These are phyloP conservation scores for Eulemur rufifrons DNA, from an alignment of 2,113 vertebrate genomes.

Conservation along the genomic window DNA sequence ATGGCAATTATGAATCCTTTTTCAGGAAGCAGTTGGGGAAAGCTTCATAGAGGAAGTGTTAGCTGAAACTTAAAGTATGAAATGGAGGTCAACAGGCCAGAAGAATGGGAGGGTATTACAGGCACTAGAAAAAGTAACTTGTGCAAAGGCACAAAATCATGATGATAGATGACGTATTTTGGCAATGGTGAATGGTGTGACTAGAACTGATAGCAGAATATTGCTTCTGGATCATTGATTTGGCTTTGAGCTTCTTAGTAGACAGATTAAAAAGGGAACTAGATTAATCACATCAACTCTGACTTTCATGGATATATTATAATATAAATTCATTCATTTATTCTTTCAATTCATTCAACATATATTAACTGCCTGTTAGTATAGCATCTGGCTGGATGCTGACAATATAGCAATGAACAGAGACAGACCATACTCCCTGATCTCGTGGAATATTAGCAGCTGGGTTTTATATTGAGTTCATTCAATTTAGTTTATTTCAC, in stretches of 20 bases:
- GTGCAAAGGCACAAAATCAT: not conserved
- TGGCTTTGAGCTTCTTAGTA: not conserved
- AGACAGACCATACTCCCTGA: not conserved
- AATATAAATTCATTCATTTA: not conserved
- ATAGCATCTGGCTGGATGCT: not conserved
- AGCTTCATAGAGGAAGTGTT: not conserved
- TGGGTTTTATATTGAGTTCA: not conserved
- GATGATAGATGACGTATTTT: not conserved
- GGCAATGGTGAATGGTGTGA: not conserved
- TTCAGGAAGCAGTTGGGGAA: not conserved
- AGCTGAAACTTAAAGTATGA: not conserved
- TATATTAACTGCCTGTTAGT: not conserved
- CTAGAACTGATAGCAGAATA: not conserved
- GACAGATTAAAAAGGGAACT: not conserved
- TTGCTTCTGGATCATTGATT: not conserved
- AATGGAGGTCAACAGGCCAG: not conserved
- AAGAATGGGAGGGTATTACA: not conserved
- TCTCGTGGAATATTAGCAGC: not conserved
- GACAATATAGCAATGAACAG: not conserved
- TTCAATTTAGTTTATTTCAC: not conserved
- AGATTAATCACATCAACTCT: not conserved
- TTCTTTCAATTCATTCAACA: not conserved
- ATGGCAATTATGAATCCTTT: not conserved
- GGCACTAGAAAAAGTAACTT: not conserved
- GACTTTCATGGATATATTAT: not conserved